These are phyloP conservation scores for Python bivittatus DNA, from an alignment of 2,113 vertebrate species.

Conservation along the genomic window DNA sequence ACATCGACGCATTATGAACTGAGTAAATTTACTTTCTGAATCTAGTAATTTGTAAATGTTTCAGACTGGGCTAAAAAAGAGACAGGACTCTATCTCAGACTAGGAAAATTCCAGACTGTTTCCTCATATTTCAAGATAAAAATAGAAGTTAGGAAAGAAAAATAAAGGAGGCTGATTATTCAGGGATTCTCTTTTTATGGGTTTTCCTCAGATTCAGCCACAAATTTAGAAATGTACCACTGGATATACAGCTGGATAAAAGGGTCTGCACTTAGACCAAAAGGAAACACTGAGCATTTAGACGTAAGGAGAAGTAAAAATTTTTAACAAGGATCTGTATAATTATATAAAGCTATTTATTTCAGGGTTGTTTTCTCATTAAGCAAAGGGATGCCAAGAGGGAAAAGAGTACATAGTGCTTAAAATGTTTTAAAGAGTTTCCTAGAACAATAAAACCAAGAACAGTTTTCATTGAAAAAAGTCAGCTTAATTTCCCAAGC, in stretches of 20 bases:
- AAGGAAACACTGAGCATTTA: background rate
- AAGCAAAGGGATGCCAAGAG: background rate
- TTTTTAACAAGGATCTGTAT: rapidly evolving
- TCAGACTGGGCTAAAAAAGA: background rate
- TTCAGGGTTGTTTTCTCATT: rapidly evolving
- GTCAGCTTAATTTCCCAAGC: conserved; percentile 66
- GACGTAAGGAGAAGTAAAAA: background rate
- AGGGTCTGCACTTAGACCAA: background rate
- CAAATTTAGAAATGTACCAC: background rate
- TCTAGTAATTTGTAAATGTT: background rate
- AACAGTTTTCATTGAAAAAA: conserved; percentile 61
- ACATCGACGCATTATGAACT: background rate
- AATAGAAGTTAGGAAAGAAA: background rate
- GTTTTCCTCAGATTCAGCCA: background rate
- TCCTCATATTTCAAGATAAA: background rate
- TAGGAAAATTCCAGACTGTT: background rate
- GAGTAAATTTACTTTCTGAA: background rate
- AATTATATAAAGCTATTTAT: background rate
- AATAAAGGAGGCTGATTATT: background rate
- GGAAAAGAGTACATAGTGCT: conserved; percentile 18
- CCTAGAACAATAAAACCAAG: conserved; percentile 66
- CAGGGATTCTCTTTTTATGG: background rate
- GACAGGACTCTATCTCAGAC: background rate
- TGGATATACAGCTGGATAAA: background rate
- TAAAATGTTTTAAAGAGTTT: conserved; percentile 48